Evolutionary conservation across 1,140 invertebrate species (phyloP), one percentile per base, ranked within the genome.

Genomic region (Leptopilina boulardi): DNA sequence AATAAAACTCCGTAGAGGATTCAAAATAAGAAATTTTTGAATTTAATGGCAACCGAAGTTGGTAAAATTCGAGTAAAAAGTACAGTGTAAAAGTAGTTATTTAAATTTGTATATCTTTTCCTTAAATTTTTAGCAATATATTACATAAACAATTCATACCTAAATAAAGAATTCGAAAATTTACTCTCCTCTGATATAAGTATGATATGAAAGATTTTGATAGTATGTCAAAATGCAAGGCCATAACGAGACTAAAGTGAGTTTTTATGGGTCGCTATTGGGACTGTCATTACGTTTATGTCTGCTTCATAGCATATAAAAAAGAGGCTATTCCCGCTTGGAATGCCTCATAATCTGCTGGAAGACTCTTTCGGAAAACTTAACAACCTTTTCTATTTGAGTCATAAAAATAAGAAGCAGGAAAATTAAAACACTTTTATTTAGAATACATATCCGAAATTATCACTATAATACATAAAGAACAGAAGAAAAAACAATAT

Each of bases 331-430:
- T 83, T 80, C 72, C 76, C 79, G 76, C 78, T 71, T 42, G 75
- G 80, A 83, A 83, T 81, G 71, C 75, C 75, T 78, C 82, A 77
- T 83, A 78, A 81, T 79, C 77, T 74, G 72, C n/a, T 26, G 11
- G 79, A 77, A 77, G 70, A 34, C 44, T 77, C 51, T 72, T 74
- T 72, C 47, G 66, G 56, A 74, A 72, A 71, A 41, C 42, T 13
- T 74, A 72, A 70, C 77, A 77, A 34, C 54, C 51, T 13, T 78
- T 83, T 82, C 77, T 81, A 79, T 59, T 78, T 75, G 72, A 42
- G 34, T 18, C 47, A 73, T 83, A 78, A 81, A 83, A 77, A 75
- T 81, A 80, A 77, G 47, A 51, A 74, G 51, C 71, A 74, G 23
- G 15, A 30, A 26, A 66, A 66, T 66, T 66, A 66, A 15, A 30